These are phyloP conservation scores for Oplegnathus fasciatus DNA, from an alignment of 2,113 vertebrate species.

Conservation along the genomic window DNA sequence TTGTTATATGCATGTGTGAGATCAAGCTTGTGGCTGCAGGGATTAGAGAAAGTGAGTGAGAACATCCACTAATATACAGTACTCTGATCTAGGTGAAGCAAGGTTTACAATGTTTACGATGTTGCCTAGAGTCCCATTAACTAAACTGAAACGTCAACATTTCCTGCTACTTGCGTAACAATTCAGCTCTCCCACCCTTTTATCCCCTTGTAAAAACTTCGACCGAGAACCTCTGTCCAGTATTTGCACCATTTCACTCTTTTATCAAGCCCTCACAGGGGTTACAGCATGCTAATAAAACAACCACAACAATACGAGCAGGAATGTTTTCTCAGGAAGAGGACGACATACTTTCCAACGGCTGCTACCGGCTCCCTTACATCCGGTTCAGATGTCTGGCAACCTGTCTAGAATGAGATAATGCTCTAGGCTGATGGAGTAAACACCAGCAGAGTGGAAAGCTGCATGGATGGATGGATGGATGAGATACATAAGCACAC, in stretches of 20 bases:
- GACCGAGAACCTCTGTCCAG: constrained; percentile 11
- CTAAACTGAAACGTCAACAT: constrained; percentile 4
- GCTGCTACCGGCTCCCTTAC: constrained; percentile 44
- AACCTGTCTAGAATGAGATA: constrained; percentile 42
- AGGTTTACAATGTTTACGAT: not conserved
- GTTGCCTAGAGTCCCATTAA: not conserved
- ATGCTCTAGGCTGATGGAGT: constrained; percentile 18
- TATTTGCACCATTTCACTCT: not conserved
- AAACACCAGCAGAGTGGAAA: constrained; percentile 39
- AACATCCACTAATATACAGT: not conserved
- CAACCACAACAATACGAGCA: constrained; percentile 69
- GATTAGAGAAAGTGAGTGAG: not conserved
- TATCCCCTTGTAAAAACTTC: constrained; percentile 27
- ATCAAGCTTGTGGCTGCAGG: not conserved
- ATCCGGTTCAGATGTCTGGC: constrained; percentile 54
- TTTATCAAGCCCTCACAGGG: constrained; percentile 35
- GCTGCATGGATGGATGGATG: constrained; percentile 12
- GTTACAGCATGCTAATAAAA: constrained; percentile 42
- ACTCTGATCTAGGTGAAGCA: not conserved
- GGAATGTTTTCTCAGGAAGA: constrained; percentile 81
- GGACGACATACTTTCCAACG: constrained; percentile 71
- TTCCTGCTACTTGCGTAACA: constrained; percentile 3
- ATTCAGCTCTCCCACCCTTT: constrained; percentile 10
- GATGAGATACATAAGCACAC: not conserved
- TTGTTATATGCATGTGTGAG: no score